Evolutionary conservation across 2,113 vertebrate species (phyloP).

Genomic region (Ceuthmochares aereus): DNA sequence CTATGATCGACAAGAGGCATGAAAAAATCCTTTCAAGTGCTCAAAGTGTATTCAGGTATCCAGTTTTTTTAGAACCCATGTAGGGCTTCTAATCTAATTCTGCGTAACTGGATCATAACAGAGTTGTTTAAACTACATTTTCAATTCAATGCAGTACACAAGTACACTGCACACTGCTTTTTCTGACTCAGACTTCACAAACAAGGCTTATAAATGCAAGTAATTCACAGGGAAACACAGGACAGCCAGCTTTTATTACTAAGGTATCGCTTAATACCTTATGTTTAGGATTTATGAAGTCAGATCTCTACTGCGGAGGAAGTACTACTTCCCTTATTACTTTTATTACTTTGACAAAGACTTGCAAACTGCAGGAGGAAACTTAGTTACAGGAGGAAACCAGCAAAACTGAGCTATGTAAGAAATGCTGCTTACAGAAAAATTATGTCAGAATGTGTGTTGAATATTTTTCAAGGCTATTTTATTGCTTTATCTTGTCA

Average conservation of each 20-base stretch:
- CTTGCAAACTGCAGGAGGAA: background rate
- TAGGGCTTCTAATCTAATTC: background rate
- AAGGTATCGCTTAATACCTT: background rate
- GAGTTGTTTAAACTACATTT: background rate
- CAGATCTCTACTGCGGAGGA: background rate
- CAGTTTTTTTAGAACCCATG: background rate
- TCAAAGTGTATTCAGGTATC: background rate
- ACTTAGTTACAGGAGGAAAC: background rate
- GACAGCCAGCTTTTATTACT: background rate
- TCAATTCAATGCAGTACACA: background rate
- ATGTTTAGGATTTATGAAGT: background rate
- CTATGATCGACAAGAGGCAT: background rate
- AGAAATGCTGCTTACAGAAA: background rate
- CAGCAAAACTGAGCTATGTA: background rate
- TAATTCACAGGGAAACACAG: background rate
- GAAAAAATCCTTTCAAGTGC: constrained; percentile 27
- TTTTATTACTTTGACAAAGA: background rate
- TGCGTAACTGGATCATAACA: background rate
- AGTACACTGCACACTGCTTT: background rate
- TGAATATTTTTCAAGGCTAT: background rate
- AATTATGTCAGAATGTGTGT: background rate
- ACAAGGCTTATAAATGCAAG: background rate
- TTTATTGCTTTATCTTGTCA: background rate
- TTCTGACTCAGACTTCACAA: background rate
- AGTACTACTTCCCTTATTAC: background rate